These are phyloP conservation scores for Hemithea aestivaria DNA, from an alignment of 2,888 invertebrate genomes.

Conservation along the genomic window DNA sequence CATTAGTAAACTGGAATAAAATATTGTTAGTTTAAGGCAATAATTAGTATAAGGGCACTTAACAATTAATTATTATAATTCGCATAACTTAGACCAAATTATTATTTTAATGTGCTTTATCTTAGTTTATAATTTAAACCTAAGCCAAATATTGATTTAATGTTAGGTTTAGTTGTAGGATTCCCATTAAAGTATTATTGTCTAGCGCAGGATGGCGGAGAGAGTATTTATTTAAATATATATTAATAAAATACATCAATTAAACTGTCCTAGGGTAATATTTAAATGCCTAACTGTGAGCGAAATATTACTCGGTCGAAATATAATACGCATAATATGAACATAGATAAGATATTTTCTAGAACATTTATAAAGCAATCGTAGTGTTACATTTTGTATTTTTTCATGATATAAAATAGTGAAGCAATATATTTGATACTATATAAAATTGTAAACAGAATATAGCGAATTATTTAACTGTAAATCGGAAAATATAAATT, in stretches of 20 bases:
- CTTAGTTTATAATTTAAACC: constrained; percentile 61
- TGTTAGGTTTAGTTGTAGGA: constrained; percentile 64
- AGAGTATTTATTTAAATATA: constrained; percentile 68
- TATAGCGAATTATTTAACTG: constrained; percentile 56
- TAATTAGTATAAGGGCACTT: constrained; percentile 74
- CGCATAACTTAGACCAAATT: constrained; percentile 78
- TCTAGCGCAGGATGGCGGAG: constrained; percentile 54
- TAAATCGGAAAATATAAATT: constrained; percentile 72
- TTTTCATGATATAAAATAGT: constrained; percentile 62
- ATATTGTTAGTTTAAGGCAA: constrained; percentile 67
- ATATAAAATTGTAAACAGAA: constrained; percentile 54
- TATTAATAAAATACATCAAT: constrained; percentile 32
- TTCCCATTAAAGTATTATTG: constrained; percentile 73
- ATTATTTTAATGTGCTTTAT: constrained; percentile 77
- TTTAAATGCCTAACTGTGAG: constrained; percentile 32
- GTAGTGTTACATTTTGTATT: constrained; percentile 74
- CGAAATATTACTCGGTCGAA: constrained; percentile 43
- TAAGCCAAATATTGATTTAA: constrained; percentile 79
- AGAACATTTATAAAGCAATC: constrained; percentile 61
- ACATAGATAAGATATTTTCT: constrained; percentile 71
- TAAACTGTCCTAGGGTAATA: constrained; percentile 17
- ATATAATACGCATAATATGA: constrained; percentile 64
- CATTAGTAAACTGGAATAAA: constrained; percentile 58
- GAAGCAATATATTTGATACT: constrained; percentile 77
- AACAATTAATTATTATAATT: constrained; percentile 67